phyloP scores from a whole-genome alignment of 1,140 invertebrate species.

The Drosophila erecta region DNA sequence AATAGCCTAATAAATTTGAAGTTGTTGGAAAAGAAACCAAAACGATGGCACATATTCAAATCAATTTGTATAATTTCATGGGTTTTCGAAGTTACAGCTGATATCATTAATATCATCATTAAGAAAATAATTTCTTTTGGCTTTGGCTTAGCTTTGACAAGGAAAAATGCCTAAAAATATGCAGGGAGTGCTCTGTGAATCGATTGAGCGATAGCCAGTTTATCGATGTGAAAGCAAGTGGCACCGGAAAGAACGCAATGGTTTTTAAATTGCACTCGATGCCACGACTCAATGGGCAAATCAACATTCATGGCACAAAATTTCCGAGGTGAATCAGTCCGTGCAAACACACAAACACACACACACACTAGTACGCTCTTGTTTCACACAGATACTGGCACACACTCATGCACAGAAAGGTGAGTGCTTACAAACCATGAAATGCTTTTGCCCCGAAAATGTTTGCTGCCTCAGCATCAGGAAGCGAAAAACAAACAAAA shows the following conservation, averaged over 20 bases:
- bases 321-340: conserved; percentile 21
- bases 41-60: too few species aligned
- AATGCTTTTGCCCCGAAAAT: conserved; percentile 39
- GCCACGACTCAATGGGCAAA: conserved; percentile 35
- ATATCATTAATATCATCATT: too few species aligned
- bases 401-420: background rate
- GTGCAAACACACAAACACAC: conserved; percentile 7
- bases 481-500: conserved; percentile 33
- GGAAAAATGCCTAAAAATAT: conserved; percentile 5
- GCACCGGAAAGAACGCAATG: conserved; percentile 16
- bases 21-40: background rate
- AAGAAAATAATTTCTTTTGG: too few species aligned
- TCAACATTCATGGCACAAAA: conserved; percentile 27
- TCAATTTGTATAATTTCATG: too few species aligned
- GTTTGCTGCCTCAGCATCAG: conserved; percentile 41
- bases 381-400: conserved; percentile 3
- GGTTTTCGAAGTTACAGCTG: too few species aligned
- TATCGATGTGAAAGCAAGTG: conserved; percentile 9
- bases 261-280: conserved; percentile 19
- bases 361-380: background rate
- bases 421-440: conserved; percentile 37
- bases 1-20: background rate
- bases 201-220: background rate
- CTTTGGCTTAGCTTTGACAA: too few species aligned
- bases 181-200: background rate